phyloP scores from a whole-genome alignment of 2,797 vertebrate species.

The Labeo calbasu region DNA sequence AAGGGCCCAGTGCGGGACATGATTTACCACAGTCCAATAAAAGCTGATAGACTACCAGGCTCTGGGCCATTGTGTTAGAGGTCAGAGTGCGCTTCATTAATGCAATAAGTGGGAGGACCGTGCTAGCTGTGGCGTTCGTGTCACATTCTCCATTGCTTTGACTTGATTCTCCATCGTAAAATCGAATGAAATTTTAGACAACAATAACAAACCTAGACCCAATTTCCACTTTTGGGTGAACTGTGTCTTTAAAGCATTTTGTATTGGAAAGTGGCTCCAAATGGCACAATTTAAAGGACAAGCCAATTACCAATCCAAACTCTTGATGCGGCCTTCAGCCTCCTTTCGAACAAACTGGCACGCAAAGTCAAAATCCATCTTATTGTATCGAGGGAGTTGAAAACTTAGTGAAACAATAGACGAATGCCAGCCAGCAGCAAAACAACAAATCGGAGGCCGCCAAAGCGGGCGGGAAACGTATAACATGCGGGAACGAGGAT shows the following conservation, averaged over 20 bases:
- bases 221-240: not conserved
- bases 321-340: constrained; percentile 48
- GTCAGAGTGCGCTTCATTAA: constrained; percentile 48
- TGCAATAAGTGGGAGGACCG: constrained; percentile 31
- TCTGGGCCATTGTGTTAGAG: constrained; percentile 54
- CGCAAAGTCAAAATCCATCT: constrained; percentile 56
- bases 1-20: constrained; percentile 54
- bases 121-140: not conserved
- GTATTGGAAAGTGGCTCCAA: constrained; percentile 1
- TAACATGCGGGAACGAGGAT: constrained; percentile 76
- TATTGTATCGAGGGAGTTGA: constrained; percentile 53
- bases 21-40: constrained; percentile 73
- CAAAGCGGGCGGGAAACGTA: constrained; percentile 69
- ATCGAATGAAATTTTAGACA: not conserved
- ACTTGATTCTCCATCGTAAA: not conserved
- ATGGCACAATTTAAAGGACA: constrained; percentile 48
- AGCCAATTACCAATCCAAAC: constrained; percentile 54
- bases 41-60: constrained; percentile 64
- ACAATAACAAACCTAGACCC: not conserved
- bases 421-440: constrained; percentile 68
- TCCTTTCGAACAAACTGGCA: constrained; percentile 55
- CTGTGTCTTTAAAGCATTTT: not conserved
- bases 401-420: constrained; percentile 71
- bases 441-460: constrained; percentile 72
- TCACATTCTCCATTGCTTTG: not conserved